Conservation (phyloP, 1,140 invertebrate genomes). For the Drosophila yakuba region DNA sequence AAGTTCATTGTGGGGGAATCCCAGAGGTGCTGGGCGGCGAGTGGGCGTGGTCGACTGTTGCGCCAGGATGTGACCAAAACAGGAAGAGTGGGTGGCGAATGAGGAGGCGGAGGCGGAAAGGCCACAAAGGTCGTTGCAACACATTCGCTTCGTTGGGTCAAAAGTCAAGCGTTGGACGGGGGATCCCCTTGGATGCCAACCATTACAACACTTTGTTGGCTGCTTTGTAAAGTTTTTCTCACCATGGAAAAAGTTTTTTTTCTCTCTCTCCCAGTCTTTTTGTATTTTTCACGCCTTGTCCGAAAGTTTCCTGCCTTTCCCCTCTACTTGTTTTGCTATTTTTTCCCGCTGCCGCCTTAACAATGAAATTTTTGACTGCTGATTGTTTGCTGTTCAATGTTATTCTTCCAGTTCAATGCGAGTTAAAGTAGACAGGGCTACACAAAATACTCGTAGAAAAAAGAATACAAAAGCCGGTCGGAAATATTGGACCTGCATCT, state of each 20-base stretch:
- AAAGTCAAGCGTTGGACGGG: conserved; percentile 59
- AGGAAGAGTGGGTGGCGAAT: not conserved
- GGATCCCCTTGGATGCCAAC: conserved; percentile 40
- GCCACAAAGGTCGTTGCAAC: conserved; percentile 79
- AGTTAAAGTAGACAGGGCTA: conserved; percentile 57
- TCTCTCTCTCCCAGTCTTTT: conserved; percentile 36
- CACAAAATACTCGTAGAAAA: not conserved
- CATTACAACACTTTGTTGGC: conserved; percentile 79
- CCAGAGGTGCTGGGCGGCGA: conserved; percentile 8
- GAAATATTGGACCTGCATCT: conserved; percentile 28
- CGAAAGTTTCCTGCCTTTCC: conserved; percentile 55
- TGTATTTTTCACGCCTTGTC: conserved; percentile 77
- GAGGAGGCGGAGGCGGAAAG: conserved; percentile 27
- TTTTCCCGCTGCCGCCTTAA: conserved; percentile 35
- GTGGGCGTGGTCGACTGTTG: conserved; percentile 71
- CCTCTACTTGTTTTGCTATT: conserved; percentile 36
- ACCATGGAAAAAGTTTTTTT: conserved; percentile 50
- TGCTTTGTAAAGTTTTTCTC: conserved; percentile 67
- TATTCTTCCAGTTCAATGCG: conserved; percentile 68
- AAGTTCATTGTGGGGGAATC: conserved; percentile 62
- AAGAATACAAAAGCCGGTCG: conserved; percentile 5
- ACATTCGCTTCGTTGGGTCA: conserved; percentile 67
- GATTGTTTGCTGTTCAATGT: conserved; percentile 78
- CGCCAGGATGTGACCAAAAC: conserved; percentile 56
- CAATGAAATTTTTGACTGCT: conserved; percentile 77